Base-by-base conservation (phyloP, 2,888 invertebrate species). In the Caenorhabditis drosophilae region DNA sequence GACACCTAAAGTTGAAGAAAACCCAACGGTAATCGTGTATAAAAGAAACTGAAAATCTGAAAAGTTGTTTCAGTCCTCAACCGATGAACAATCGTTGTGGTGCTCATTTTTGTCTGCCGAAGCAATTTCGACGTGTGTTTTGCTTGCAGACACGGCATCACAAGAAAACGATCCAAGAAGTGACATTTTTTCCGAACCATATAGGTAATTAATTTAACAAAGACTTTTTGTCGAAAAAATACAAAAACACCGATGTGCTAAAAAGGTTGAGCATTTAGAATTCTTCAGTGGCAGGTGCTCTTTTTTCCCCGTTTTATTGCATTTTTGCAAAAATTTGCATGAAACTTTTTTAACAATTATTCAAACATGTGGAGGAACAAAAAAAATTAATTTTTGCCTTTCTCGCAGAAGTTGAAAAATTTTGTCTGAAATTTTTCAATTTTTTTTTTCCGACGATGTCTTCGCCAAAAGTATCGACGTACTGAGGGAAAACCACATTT, bases 151-250 rank as follows among this genome's bases (percentile, higher is more conserved):
- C 35, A 58, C 69, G 2, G 74, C 84, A 87, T 63, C 73, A 26
- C 63, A 73, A 38, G 67, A 76, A 22, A 35, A 53, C 84, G 89
- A 89, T 78, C 91, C 91, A 61, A 89, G 90, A 84, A 93, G 91
- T 85, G 95, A 96, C 85, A 89, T 95, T 81, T 97, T 96, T 87
- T 88, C 89, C 76, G 90, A 91, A 80, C 92, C 93, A 86, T 89
- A 84, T 72, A 84, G 84, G 87, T 87, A 82, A 50, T 75, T 50
- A 4, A 49, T 41, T 9, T 12, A 18, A 35, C 23, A n/a, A n/a
- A n/a, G n/a, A n/a, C n/a, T n/a, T n/a, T n/a, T n/a, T n/a, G n/a
- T n/a, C n/a, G n/a, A n/a, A n/a, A n/a, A n/a, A n/a, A n/a, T n/a
- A n/a, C n/a, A n/a, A n/a, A n/a, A n/a, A n/a, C n/a, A n/a, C n/a